phyloP scores from a whole-genome alignment of 2,797 vertebrate species.

The Gymnocypris eckloni region DNA sequence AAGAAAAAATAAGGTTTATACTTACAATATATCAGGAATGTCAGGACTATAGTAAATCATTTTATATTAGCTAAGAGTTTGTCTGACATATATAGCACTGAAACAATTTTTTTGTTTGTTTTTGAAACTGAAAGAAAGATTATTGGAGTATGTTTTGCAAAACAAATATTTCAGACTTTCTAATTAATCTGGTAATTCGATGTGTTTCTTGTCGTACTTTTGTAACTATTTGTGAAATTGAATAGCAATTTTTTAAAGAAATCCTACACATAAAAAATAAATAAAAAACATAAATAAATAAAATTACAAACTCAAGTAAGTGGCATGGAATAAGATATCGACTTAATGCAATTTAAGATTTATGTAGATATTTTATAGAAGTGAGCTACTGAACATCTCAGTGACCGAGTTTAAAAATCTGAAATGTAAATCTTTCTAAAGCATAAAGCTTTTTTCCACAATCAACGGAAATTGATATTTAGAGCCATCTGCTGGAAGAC shows the following conservation, averaged over 20 bases:
- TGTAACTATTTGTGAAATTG: too few relatives aligned
- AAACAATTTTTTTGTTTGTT: neutral
- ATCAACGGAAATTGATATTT: neutral
- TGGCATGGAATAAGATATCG: neutral
- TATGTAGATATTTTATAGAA: neutral
- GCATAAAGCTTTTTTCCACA: neutral
- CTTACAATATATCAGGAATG: neutral
- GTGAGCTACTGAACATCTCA: neutral
- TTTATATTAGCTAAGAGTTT: neutral
- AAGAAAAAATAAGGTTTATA: neutral
- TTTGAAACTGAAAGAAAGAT: neutral
- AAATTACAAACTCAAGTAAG: neutral
- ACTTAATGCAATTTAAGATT: neutral
- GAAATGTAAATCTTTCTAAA: neutral
- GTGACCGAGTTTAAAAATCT: neutral
- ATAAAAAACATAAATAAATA: neutral
- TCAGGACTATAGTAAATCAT: neutral
- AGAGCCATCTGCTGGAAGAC: conserved; percentile 11
- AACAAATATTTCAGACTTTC: neutral
- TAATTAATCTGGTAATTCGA: neutral
- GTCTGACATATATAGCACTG: neutral
- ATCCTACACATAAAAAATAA: neutral
- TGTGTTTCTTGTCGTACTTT: neutral
- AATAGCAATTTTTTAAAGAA: neutral
- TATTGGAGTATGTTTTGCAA: neutral